These are phyloP conservation scores for Halictus rubicundus DNA, from an alignment of 1,140 invertebrate species.

Conservation along the genomic window DNA sequence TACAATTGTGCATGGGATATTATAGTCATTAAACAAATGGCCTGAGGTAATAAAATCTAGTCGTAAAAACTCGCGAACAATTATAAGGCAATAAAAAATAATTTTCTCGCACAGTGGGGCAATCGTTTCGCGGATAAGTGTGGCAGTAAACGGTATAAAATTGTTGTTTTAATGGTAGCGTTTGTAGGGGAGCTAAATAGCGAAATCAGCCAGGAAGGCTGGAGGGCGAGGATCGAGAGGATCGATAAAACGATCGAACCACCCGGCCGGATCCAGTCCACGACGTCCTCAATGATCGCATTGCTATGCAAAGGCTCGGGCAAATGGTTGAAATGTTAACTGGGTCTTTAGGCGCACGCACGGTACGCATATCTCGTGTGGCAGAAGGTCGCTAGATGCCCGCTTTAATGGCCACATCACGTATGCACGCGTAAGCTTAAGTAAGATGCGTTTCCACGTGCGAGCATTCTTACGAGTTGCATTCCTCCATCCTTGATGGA, in stretches of 20 bases:
- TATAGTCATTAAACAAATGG: too few species aligned
- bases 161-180: too few species aligned
- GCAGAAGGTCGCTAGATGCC: constrained; percentile 15
- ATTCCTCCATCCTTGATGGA: constrained; percentile 34
- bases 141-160: too few species aligned
- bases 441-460: constrained; percentile 35
- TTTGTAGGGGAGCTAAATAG: too few species aligned
- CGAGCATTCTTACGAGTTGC: constrained; percentile 39
- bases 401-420: constrained; percentile 34
- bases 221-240: neutral
- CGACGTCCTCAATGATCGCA: neutral
- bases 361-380: neutral
- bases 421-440: constrained; percentile 24
- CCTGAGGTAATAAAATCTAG: too few species aligned
- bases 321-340: constrained; percentile 4
- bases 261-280: neutral
- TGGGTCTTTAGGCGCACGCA: constrained; percentile 1
- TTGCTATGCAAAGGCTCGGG: neutral
- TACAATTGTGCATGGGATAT: too few species aligned
- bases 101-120: too few species aligned
- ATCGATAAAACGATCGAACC: neutral
- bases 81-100: too few species aligned
- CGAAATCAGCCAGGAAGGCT: neutral
- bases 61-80: too few species aligned
- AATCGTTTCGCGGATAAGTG: too few species aligned